These are phyloP conservation scores for Xylocopa sonorina DNA, from an alignment of 1,140 invertebrate genomes.

Conservation along the genomic window DNA sequence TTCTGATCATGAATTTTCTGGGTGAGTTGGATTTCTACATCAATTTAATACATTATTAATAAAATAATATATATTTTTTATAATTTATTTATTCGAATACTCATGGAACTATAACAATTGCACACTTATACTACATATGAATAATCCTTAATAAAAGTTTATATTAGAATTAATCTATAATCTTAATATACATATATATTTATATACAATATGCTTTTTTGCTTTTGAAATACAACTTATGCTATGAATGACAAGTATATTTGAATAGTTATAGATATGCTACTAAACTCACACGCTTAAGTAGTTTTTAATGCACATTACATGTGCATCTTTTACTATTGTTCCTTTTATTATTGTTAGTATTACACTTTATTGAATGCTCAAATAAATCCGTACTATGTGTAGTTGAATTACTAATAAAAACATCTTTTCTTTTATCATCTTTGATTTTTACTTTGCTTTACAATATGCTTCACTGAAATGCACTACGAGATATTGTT, in stretches of 20 bases:
- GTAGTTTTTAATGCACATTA: conserved; percentile 46
- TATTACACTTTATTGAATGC: conserved; percentile 38
- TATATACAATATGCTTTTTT: conserved; percentile 36
- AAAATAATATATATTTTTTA: conserved; percentile 26
- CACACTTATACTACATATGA: conserved; percentile 28
- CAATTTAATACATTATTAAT: conserved; percentile 42
- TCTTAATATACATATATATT: conserved; percentile 20
- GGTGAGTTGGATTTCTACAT: conserved; percentile 77
- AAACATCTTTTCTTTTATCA: conserved; percentile 19
- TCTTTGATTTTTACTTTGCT: conserved; percentile 44
- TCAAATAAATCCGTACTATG: conserved; percentile 23
- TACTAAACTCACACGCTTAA: conserved; percentile 31
- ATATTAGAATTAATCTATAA: conserved; percentile 32
- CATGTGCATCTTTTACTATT: conserved; percentile 17
- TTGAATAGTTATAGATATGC: conserved; percentile 30
- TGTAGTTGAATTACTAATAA: conserved; percentile 44
- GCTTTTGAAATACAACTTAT: conserved; percentile 42
- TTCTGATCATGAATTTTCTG: conserved; percentile 84
- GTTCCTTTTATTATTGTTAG: conserved; percentile 38
- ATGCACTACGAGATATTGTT: neutral
- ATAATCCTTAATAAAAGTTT: conserved; percentile 24
- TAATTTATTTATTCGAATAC: conserved; percentile 29
- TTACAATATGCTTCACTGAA: conserved; percentile 37
- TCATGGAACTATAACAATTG: conserved; percentile 14
- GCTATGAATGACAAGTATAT: conserved; percentile 26